Percentiles rank a stretch among this genome's conserved stretches.
Conservation (phyloP, 2,797 vertebrate species). For the Coregonus suidteri region DNA sequence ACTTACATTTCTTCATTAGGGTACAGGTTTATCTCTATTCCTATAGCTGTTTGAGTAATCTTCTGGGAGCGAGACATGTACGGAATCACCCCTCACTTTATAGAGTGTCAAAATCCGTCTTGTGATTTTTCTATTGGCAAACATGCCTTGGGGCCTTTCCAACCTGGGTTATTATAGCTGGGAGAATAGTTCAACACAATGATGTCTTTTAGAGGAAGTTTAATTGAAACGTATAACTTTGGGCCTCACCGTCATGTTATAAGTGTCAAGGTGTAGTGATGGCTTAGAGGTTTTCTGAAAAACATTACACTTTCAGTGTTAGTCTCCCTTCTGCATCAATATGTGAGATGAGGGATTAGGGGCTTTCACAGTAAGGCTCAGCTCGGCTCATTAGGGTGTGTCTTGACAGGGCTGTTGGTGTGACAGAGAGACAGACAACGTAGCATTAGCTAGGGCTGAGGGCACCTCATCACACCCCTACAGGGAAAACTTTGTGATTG, state of each 20-base stretch:
- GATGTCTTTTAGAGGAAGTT: neutral
- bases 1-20: conserved; percentile 38
- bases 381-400: conserved; percentile 23
- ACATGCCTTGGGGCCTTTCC: neutral
- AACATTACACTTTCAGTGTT: neutral
- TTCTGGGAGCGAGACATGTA: conserved; percentile 8
- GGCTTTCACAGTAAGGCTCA: neutral
- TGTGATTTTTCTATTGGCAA: conserved; percentile 17
- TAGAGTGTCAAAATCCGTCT: conserved; percentile 9
- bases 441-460: conserved; percentile 1
- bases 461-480: conserved; percentile 30
- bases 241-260: neutral
- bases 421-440: conserved; percentile 18
- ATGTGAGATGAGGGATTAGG: neutral
- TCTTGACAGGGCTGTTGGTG: conserved; percentile 8
- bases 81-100: conserved; percentile 4
- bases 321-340: neutral
- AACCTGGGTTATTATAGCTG: neutral
- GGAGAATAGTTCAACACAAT: conserved; percentile 4
- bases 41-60: conserved; percentile 26
- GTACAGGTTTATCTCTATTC: conserved; percentile 15
- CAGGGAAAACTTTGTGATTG: conserved; percentile 47
- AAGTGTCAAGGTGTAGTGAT: neutral
- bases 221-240: neutral
- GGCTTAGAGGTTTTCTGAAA: neutral